Base-by-base conservation (phyloP, 2,888 invertebrate genomes). In the Scaptomyza tumidula region DNA sequence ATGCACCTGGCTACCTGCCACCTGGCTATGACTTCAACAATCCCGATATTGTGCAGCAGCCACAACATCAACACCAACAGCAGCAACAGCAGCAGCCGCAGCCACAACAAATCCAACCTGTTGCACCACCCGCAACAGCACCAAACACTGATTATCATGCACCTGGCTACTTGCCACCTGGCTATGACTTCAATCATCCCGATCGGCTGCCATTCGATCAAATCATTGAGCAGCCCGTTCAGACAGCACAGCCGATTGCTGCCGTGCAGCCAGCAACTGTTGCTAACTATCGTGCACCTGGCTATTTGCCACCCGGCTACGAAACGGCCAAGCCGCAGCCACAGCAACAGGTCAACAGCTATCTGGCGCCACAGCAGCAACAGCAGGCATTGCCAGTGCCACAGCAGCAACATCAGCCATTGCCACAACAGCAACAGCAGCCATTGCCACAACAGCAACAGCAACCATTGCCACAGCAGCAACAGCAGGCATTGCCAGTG, bases 21-120 rank as follows among this genome's bases (percentile, higher is more conserved):
- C 84, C 84, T 49, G 84, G 88, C 48, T 83, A 88, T 45, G 88
- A 84, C 6, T 83, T 70, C 63, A 50, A 52, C 43, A 75, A 78
- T 65, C 76, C 79, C 3, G n/a, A 56, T 27, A 9, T 11, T 16
- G 39, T n/a, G 1, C 27, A 53, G 11, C 60, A 59, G n/a, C 9
- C 43, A 1, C 63, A 48, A 10, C 39, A 59, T 19, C 61, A 24
- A 14, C 45, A 16, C 6, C 59, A 48, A 7, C 60, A 31, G 31
- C 31, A 59, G 29, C 61, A 24, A 14, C 45, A 16, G 9, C 59
- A 48, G 10, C 60, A 31, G 31, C 31, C 5, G 31, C 9, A 9
- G 6, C 31, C 6, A 6, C 27, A 48, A 9, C 60, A 59, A n/a
- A 31, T 45, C 1, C 54, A 54, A 14, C 29, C 37, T 2, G 37